These are phyloP conservation scores for Drosophila kambysellisi DNA, from an alignment of 2,888 invertebrate species.

Conservation along the genomic window DNA sequence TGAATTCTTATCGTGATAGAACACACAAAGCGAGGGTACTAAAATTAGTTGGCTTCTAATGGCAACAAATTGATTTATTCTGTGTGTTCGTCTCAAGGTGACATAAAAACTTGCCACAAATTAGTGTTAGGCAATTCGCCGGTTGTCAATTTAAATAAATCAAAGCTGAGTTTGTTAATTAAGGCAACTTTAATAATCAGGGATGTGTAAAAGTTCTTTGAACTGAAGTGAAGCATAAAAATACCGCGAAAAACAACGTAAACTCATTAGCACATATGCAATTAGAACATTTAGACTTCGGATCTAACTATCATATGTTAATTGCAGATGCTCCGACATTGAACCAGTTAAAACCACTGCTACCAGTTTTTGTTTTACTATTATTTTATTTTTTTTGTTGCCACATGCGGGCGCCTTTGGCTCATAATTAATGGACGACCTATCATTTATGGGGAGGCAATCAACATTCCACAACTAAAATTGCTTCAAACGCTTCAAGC, in stretches of 20 bases:
- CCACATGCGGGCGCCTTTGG: conserved; percentile 57
- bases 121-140: conserved; percentile 43
- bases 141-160: conserved; percentile 59
- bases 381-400: not conserved
- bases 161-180: conserved; percentile 38
- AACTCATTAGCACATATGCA: conserved; percentile 57
- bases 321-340: conserved; percentile 63
- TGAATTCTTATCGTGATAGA: conserved; percentile 15
- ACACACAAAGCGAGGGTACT: conserved; percentile 3
- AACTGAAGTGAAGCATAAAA: conserved; percentile 40
- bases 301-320: conserved; percentile 40
- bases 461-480: conserved; percentile 32
- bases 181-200: conserved; percentile 30
- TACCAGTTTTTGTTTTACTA: conserved; percentile 44
- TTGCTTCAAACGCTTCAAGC: conserved; percentile 42
- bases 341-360: conserved; percentile 34
- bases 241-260: conserved; percentile 21
- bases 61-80: conserved; percentile 40
- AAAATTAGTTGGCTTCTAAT: conserved; percentile 38
- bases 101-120: conserved; percentile 44
- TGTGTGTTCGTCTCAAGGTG: conserved; percentile 29
- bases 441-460: conserved; percentile 45
- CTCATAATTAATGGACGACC: conserved; percentile 57
- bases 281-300: conserved; percentile 58
- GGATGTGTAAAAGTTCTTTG: conserved; percentile 49